A percentile compares a stretch with the other conserved stretches of the same genome.
These are phyloP conservation scores for Xyrichtys novacula DNA, from an alignment of 2,797 vertebrate genomes.

Conservation along the genomic window DNA sequence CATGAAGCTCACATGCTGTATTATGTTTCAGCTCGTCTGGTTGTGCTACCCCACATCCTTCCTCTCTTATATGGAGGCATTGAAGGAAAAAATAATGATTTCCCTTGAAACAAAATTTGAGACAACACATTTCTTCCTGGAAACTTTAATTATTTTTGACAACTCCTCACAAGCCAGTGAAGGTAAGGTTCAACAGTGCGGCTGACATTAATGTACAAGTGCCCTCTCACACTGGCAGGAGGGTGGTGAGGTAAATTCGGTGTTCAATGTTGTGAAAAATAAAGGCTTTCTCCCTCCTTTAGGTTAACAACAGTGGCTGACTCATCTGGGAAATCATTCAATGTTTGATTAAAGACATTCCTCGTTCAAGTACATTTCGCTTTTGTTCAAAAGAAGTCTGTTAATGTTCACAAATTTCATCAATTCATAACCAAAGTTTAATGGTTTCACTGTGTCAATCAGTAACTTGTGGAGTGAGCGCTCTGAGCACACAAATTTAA, in stretches of 20 bases:
- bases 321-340: constrained; percentile 42
- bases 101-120: constrained; percentile 73
- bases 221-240: constrained; percentile 75
- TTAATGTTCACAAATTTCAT: constrained; percentile 64
- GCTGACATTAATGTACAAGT: constrained; percentile 78
- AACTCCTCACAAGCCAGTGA: constrained; percentile 81
- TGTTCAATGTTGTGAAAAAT: constrained; percentile 75
- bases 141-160: constrained; percentile 84
- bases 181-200: constrained; percentile 79
- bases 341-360: constrained; percentile 28
- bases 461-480: constrained; percentile 56
- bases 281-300: constrained; percentile 51
- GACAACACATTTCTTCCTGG: constrained; percentile 79
- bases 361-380: constrained; percentile 14
- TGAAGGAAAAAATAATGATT: constrained; percentile 23
- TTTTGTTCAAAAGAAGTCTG: constrained; percentile 42
- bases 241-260: constrained; percentile 80
- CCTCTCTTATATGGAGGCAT: constrained; percentile 10
- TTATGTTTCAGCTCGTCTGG: constrained; percentile 2
- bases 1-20: constrained; percentile 8
- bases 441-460: constrained; percentile 55
- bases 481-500: constrained; percentile 35
- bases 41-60: background rate
- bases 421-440: constrained; percentile 59
- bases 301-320: constrained; percentile 62